Percentiles rank a stretch among this genome's conserved stretches.
phyloP scores from a whole-genome alignment of 2,888 invertebrate species.

The Dione juno region DNA sequence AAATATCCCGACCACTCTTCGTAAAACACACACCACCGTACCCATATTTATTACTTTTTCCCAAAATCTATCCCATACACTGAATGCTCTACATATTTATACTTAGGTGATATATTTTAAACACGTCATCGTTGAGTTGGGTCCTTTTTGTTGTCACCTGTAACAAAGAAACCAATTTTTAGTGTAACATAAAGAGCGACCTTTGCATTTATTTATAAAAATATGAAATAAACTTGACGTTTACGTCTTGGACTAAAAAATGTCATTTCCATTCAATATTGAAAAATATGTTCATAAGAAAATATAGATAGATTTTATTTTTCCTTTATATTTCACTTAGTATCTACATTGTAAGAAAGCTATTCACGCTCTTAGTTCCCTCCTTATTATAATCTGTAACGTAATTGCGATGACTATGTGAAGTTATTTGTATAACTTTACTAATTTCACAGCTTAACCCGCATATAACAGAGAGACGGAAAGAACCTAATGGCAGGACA shows the following conservation, averaged over 20 bases:
- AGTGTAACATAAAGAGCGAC: slow-evolving; percentile 42
- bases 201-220: slow-evolving; percentile 39
- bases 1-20: slow-evolving; percentile 55
- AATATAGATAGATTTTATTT: too few relatives aligned
- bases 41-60: slow-evolving; percentile 59
- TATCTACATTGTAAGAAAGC: too few relatives aligned
- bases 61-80: slow-evolving; percentile 40
- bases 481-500: too few relatives aligned
- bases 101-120: slow-evolving; percentile 41
- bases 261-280: slow-evolving; percentile 33
- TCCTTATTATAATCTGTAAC: too few relatives aligned
- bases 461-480: too few relatives aligned
- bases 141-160: slow-evolving; percentile 57
- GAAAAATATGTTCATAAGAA: not conserved
- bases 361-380: too few relatives aligned
- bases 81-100: slow-evolving; percentile 46
- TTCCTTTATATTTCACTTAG: too few relatives aligned
- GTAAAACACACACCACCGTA: slow-evolving; percentile 55
- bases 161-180: slow-evolving; percentile 63
- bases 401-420: too few relatives aligned
- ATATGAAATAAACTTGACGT: slow-evolving; percentile 31
- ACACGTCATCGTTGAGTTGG: slow-evolving; percentile 49
- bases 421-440: too few relatives aligned
- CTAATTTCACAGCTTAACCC: too few relatives aligned
- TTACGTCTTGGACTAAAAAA: slow-evolving; percentile 25